A percentile compares a stretch with the other conserved stretches of the same genome.
phyloP scores from a whole-genome alignment of 1,140 invertebrate species.

The Scaptomyza graminum region DNA sequence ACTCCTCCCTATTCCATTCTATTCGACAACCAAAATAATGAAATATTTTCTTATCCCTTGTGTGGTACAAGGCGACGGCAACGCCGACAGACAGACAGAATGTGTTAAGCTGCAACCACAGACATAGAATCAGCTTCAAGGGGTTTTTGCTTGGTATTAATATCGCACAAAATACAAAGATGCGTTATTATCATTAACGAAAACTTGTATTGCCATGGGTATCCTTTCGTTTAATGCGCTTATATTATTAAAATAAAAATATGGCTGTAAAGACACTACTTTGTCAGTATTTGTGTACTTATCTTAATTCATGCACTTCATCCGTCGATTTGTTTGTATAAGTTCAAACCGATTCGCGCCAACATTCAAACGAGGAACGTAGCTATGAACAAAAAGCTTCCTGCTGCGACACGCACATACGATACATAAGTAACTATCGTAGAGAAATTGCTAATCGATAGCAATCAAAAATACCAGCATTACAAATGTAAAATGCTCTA shows the following conservation, averaged over 20 bases:
- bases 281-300: too few species aligned
- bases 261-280: too few species aligned
- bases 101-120: background rate
- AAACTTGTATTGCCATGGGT: background rate
- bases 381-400: background rate
- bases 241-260: background rate
- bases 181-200: background rate
- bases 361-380: background rate
- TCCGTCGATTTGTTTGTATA: too few species aligned
- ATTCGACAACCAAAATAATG: conserved; percentile 40
- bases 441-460: background rate
- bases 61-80: background rate
- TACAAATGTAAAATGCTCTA: background rate
- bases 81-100: background rate
- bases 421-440: background rate
- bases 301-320: too few species aligned
- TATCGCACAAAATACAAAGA: background rate
- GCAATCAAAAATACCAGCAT: background rate
- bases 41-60: conserved; percentile 59
- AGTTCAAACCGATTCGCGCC: conserved; percentile 2
- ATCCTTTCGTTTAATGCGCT: background rate
- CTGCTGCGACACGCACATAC: background rate
- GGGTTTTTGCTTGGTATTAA: background rate
- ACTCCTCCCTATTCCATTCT: background rate
- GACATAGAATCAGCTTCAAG: background rate